phyloP scores from a whole-genome alignment of 2,888 invertebrate species.

The Eledona agricola region DNA sequence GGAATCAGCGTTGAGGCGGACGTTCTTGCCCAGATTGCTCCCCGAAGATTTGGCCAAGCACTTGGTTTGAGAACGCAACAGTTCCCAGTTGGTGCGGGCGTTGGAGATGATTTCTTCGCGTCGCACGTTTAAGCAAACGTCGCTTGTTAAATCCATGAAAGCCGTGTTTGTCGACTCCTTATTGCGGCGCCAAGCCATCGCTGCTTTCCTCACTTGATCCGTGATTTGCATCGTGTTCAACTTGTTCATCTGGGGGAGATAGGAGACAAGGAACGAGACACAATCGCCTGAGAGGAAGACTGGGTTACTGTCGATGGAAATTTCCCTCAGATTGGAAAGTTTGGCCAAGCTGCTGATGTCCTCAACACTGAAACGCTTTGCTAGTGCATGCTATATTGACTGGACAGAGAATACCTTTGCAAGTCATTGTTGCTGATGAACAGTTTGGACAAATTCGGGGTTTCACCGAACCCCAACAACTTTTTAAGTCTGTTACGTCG shows the following conservation, averaged over 20 bases:
- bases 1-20: conserved; percentile 55
- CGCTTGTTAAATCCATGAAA: conserved; percentile 70
- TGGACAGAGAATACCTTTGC: conserved; percentile 62
- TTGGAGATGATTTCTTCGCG: conserved; percentile 87
- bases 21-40: conserved; percentile 48
- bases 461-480: conserved; percentile 81
- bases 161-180: conserved; percentile 78
- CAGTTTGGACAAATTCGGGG: conserved; percentile 78
- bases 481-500: conserved; percentile 85
- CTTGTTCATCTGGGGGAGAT: conserved; percentile 76
- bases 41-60: conserved; percentile 61
- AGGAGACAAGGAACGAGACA: conserved; percentile 82
- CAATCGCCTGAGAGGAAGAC: conserved; percentile 83
- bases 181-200: conserved; percentile 81
- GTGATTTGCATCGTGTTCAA: conserved; percentile 83
- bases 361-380: conserved; percentile 69
- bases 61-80: conserved; percentile 73
- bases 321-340: conserved; percentile 79
- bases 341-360: conserved; percentile 86
- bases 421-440: conserved; percentile 86
- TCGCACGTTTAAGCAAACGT: conserved; percentile 68
- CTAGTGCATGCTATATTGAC: no score
- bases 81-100: conserved; percentile 87
- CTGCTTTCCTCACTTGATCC: conserved; percentile 79
- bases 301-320: conserved; percentile 88